Evolutionary conservation across 1,140 invertebrate genomes (phyloP), one percentile per base, ranked within the genome.

Genomic region (Apis cerana): DNA sequence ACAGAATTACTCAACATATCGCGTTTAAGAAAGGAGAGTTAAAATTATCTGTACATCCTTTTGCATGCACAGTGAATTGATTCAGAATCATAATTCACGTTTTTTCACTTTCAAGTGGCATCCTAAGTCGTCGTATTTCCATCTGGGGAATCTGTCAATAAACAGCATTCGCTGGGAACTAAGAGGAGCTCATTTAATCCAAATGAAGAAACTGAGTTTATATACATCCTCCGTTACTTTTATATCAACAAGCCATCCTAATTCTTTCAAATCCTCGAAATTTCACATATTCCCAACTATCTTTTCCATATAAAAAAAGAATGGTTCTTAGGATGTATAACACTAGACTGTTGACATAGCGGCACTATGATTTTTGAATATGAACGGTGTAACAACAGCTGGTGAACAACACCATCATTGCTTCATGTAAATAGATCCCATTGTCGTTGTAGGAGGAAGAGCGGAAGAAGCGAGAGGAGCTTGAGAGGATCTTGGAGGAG

Each of bases 401-500:
- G 92, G 92, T 90, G 89, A 89, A 59, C 89, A 76, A 92, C 84
- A 79, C 54, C 89, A 88, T 91, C 89, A 91, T 93, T 94, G 86
- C 90, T 87, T 88, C 80, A 72, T 93, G 87, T 92, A 93, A 94
- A 94, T 90, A 78, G 90, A 86, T 87, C 85, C 86, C 84, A 78
- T 94, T 94, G 93, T 94, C 93, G 89, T 94, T 94, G 91, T 94
- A 99, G 98, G 98, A 99, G 95, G 98, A 99, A 96, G 98, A 99
- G 95, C 96, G 96, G 94, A 97, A 97, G 95, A 99, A 99, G 95
- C 96, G 98, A 88, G 97, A 98, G 96, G 98, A 98, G 94, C 95
- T 99, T 90, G 98, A 99, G 95, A 96, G 96, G 94, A 99, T 99
- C 94, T 97, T 99, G 96, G 98, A 98, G 91, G 98, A 99, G 95